A percentile compares a stretch with the other conserved stretches of the same genome.
Evolutionary conservation across 2,888 invertebrate genomes (phyloP).

Genomic region (Trichacis sp.): DNA sequence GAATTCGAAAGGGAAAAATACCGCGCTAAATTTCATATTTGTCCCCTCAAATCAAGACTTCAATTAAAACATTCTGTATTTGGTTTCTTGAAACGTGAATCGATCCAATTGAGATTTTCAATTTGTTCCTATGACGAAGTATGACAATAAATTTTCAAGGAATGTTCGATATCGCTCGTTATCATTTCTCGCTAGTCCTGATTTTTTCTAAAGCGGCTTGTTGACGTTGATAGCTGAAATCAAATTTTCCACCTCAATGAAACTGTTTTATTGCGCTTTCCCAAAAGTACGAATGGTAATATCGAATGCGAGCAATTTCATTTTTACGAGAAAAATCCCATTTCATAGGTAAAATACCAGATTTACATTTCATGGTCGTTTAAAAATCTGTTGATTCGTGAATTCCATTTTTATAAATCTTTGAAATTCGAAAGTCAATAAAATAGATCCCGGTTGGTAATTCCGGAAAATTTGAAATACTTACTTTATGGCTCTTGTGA

Average conservation of each 20-base stretch:
- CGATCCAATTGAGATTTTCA: background rate
- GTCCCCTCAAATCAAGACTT: background rate
- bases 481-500: conserved; percentile 77
- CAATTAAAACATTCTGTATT: background rate
- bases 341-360: conserved; percentile 3
- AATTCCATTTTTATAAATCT: no score
- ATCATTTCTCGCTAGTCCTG: conserved; percentile 39
- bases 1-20: no score
- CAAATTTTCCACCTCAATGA: conserved; percentile 1
- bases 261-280: no score
- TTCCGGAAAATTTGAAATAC: conserved; percentile 19
- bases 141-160: conserved; percentile 13
- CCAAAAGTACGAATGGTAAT: no score
- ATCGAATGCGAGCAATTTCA: no score
- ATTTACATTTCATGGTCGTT: background rate
- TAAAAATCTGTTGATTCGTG: no score
- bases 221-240: conserved; percentile 57
- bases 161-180: conserved; percentile 47
- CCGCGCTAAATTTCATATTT: no score
- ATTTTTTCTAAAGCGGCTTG: conserved; percentile 43
- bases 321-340: conserved; percentile 2
- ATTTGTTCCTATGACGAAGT: background rate
- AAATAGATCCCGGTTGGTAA: background rate
- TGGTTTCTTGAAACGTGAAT: background rate
- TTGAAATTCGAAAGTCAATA: background rate